A percentile compares a stretch with the other conserved stretches of the same genome.
phyloP scores from a whole-genome alignment of 2,797 vertebrate genomes.

The Diceros bicornis region DNA sequence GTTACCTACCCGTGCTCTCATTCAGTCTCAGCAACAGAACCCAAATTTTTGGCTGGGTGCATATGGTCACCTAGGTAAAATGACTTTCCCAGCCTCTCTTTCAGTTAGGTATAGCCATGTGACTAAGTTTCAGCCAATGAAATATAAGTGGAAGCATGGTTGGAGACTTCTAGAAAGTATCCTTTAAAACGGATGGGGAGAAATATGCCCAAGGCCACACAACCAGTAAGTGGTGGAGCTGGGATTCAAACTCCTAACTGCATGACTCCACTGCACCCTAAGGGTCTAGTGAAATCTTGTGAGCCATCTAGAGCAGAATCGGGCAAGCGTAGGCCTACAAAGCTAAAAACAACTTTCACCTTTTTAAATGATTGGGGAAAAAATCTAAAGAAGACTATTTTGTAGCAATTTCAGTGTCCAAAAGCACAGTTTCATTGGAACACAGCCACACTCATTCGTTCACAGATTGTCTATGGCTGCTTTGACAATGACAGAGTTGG shows the following conservation, averaged over 20 bases:
- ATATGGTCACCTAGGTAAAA: not conserved
- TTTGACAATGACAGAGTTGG: not conserved
- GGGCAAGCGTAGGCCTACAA: not conserved
- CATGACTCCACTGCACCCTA: not conserved
- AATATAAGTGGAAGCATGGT: not conserved
- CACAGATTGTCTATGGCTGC: not conserved
- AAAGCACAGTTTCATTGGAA: not conserved
- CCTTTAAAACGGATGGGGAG: not conserved
- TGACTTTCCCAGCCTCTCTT: not conserved
- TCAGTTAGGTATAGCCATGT: not conserved
- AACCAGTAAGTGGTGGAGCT: not conserved
- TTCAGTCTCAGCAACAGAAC: conserved; percentile 29
- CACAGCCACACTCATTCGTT: not conserved
- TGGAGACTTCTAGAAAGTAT: conserved; percentile 1
- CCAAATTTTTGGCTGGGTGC: not conserved
- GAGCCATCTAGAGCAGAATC: not conserved
- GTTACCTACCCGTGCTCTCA: not conserved
- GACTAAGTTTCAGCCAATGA: not conserved
- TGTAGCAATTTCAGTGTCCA: not conserved
- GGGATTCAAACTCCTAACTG: not conserved
- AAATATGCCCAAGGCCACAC: not conserved
- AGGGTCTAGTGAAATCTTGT: not conserved
- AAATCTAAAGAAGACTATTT: not conserved
- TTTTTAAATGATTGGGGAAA: not conserved
- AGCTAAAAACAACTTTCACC: not conserved